phyloP scores from a whole-genome alignment of 2,113 vertebrate species.

The Calidris pygmaea region DNA sequence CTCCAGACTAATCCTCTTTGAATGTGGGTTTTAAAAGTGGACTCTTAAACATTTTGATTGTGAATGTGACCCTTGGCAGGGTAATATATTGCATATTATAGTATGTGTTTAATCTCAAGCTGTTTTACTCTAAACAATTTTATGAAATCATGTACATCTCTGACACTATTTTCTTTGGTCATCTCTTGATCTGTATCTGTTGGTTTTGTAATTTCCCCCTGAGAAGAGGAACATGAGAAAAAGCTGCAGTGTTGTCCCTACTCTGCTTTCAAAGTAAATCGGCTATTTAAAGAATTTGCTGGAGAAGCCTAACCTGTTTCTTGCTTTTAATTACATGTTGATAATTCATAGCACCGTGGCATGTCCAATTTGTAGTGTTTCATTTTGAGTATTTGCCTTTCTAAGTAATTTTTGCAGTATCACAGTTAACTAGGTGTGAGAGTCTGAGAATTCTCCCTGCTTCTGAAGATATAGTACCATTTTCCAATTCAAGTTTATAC shows the following conservation, averaged over 20 bases:
- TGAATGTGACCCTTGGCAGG: neutral
- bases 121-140: neutral
- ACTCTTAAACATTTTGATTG: neutral
- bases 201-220: neutral
- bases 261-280: neutral
- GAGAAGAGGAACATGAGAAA: neutral
- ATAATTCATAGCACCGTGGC: neutral
- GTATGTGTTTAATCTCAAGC: neutral
- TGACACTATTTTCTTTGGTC: neutral
- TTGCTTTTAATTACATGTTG: neutral
- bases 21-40: neutral
- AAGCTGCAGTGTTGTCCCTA: neutral
- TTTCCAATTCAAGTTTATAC: neutral
- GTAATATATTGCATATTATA: neutral
- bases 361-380: neutral
- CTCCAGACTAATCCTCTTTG: conserved; percentile 3
- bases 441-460: neutral
- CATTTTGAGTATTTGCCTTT: neutral
- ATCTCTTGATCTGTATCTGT: neutral
- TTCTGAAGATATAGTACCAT: neutral
- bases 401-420: neutral
- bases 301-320: neutral
- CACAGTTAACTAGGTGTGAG: neutral
- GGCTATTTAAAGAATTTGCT: neutral
- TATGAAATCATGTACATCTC: neutral